A percentile compares a stretch with the other conserved stretches of the same genome.
Evolutionary conservation across 2,113 vertebrate genomes (phyloP).

Genomic region (Xiphophorus maculatus): DNA sequence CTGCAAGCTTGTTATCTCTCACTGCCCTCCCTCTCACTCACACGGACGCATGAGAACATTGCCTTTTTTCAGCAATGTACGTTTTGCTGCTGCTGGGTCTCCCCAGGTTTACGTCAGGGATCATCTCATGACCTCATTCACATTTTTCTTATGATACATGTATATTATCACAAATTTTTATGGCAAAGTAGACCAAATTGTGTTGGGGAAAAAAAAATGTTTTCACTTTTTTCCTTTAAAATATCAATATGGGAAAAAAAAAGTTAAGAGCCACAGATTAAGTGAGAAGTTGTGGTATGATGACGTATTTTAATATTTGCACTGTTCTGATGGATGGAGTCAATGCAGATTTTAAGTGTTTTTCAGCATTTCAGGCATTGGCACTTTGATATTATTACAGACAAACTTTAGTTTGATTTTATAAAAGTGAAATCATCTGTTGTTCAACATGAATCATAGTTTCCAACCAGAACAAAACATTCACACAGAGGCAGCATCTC

Average conservation of each 20-base stretch:
- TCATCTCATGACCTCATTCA: background rate
- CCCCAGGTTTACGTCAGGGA: background rate
- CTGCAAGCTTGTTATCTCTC: constrained; percentile 53
- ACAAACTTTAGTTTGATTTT: no score
- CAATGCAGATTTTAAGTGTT: no score
- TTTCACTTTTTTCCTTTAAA: background rate
- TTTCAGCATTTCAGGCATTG: no score
- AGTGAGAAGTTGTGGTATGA: no score
- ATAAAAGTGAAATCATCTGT: no score
- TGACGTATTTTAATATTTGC: no score
- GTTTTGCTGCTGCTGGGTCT: constrained; percentile 6
- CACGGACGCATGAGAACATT: constrained; percentile 9
- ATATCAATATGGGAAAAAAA: background rate
- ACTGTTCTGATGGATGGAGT: no score
- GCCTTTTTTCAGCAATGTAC: constrained; percentile 2
- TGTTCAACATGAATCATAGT: no score
- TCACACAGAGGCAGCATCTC: no score
- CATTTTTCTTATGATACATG: background rate
- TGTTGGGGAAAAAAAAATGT: background rate
- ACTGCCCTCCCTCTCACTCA: constrained; percentile 55
- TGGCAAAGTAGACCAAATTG: background rate
- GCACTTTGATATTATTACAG: no score
- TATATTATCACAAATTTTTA: background rate
- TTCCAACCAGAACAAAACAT: no score
- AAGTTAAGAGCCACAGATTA: no score